Base-by-base conservation (phyloP, 2,888 invertebrate species). In the Graphium colonna region DNA sequence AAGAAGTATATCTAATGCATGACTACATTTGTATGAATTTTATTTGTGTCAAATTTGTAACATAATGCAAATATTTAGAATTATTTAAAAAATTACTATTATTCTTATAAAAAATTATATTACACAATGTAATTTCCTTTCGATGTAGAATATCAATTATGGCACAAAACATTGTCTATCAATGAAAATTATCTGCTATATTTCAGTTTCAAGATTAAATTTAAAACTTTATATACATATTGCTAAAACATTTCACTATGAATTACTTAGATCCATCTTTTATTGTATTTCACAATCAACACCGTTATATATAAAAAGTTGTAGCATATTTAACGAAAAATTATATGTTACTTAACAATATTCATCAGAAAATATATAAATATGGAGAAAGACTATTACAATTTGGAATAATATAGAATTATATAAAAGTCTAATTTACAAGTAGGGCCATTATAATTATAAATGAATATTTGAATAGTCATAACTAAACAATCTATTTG, bases 91-190 rank as follows among this genome's bases (percentile, higher is more conserved):
- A 26, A 26, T 5, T 5, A 26, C 26, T 26, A 26, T 26, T 5
- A 39, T 36, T 44, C 8, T 17, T 44, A 3, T 55, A 51, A 55
- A 40, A 38, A n/a, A 50, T 21, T 21, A 21, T 21, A n/a, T 21
- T 21, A 21, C 21, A 21, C 21, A 21, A 21, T 21, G 21, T 3
- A 48, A 36, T 18, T 41, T 41, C 13, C 39, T 16, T 48, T 49
- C 46, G 44, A 56, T 52, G 55, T 45, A 0, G 16, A 49, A 58
- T 39, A 45, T 58, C 33, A 47, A 36, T 17, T 47, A 68, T 68
- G 67, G 68, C 68, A 68, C 64, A 59, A 61, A 58, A 67, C 61
- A 63, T 62, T 67, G 64, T 43, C 38, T 36, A 2, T 17, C 26
- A 10, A 48, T 31, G 13, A 48, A 43, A 48, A 31, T 28, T 48